phyloP scores from a whole-genome alignment of 2,113 vertebrate species.

The Ailurus styani region DNA sequence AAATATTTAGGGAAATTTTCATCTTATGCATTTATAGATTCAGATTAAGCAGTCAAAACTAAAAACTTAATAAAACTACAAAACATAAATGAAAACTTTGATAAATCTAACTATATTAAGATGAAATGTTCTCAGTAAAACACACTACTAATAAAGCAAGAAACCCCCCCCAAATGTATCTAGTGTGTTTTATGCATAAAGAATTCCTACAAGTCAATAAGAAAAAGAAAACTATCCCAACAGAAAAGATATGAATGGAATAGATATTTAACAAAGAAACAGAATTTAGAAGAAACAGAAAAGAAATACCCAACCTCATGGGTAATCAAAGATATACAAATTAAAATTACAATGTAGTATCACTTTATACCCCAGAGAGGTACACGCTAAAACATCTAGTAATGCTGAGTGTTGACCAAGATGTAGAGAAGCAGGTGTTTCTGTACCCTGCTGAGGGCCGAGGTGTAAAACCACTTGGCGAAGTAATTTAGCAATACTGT shows the following conservation, averaged over 20 bases:
- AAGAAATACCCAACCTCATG: neutral
- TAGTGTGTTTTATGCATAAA: neutral
- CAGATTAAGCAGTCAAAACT: neutral
- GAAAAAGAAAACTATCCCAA: neutral
- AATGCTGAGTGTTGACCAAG: neutral
- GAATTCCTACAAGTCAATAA: neutral
- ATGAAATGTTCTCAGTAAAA: neutral
- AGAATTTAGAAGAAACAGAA: neutral
- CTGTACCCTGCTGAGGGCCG: neutral
- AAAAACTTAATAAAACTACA: neutral
- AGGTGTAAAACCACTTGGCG: neutral
- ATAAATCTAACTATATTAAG: neutral
- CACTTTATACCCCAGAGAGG: neutral
- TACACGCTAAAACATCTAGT: neutral
- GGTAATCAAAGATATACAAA: neutral
- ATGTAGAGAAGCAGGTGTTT: accelerated
- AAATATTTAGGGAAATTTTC: neutral
- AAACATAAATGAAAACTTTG: neutral
- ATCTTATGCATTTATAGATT: neutral
- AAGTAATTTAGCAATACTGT: neutral
- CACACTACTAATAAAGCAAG: neutral
- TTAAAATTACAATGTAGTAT: neutral
- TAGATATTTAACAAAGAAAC: neutral
- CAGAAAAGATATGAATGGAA: neutral
- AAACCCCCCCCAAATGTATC: neutral